These are phyloP conservation scores for Magallana ariakensis DNA, from an alignment of 1,140 invertebrate species.

Conservation along the genomic window DNA sequence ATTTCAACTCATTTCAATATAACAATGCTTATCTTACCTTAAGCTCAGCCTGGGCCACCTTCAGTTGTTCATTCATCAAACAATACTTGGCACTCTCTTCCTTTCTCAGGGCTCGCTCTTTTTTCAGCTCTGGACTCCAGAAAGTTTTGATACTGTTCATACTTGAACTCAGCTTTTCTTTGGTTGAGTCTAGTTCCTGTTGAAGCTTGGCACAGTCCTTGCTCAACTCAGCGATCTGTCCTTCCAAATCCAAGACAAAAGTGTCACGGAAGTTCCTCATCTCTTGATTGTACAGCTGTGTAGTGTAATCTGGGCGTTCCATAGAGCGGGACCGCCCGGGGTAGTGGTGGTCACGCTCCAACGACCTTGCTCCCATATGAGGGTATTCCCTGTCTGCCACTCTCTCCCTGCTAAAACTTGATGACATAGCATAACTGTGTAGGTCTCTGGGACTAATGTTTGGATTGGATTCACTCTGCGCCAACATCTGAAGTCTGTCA, in stretches of 20 bases:
- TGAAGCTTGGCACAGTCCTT: slow-evolving; percentile 97
- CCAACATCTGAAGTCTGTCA: slow-evolving; percentile 68
- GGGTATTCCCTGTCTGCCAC: slow-evolving; percentile 77
- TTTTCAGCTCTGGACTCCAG: slow-evolving; percentile 99
- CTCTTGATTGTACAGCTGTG: slow-evolving; percentile 68
- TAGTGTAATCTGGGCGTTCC: slow-evolving; percentile 69
- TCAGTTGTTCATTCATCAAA: slow-evolving; percentile 97
- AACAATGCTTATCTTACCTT: slow-evolving; percentile 85
- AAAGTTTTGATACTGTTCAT: slow-evolving; percentile 99
- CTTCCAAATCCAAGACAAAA: slow-evolving; percentile 92
- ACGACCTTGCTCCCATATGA: slow-evolving; percentile 77
- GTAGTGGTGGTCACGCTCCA: slow-evolving; percentile 74
- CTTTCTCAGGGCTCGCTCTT: slow-evolving; percentile 96
- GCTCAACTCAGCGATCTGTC: slow-evolving; percentile 96
- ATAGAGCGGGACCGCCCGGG: slow-evolving; percentile 67
- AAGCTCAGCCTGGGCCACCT: slow-evolving; percentile 97
- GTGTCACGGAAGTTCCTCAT: slow-evolving; percentile 71
- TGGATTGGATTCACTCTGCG: slow-evolving; percentile 37
- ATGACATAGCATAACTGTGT: slow-evolving; percentile 39
- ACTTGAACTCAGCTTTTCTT: slow-evolving; percentile 98
- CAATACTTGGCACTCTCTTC: slow-evolving; percentile 99
- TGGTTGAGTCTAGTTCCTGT: slow-evolving; percentile 97
- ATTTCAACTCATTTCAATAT: too few relatives aligned
- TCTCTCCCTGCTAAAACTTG: slow-evolving; percentile 69
- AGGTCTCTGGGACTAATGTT: slow-evolving; percentile 23